A percentile compares a stretch with the other conserved stretches of the same genome.
phyloP scores from a whole-genome alignment of 2,797 vertebrate genomes.

The Tarsius wallacei region DNA sequence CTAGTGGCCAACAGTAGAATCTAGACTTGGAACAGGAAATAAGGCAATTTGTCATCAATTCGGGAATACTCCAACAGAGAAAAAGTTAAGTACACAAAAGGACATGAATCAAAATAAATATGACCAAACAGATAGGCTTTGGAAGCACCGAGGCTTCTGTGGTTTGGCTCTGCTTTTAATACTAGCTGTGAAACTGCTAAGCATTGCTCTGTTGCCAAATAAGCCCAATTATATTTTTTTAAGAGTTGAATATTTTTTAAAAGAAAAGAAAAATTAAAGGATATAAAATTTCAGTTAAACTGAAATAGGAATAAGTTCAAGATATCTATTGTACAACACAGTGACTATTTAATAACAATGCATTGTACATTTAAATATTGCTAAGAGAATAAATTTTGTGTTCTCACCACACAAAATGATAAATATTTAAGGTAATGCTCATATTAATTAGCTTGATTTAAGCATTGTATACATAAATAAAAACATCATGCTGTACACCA shows the following conservation, averaged over 20 bases:
- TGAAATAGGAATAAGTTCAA: background rate
- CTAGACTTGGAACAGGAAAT: background rate
- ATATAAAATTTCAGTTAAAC: background rate
- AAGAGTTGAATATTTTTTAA: background rate
- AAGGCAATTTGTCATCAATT: background rate
- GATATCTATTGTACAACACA: background rate
- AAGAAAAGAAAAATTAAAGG: background rate
- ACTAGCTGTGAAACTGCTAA: background rate
- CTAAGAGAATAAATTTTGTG: background rate
- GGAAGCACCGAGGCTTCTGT: background rate
- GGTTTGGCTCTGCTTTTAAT: background rate
- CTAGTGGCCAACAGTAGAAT: conserved; percentile 33
- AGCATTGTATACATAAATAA: background rate
- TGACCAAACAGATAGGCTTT: background rate
- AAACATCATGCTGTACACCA: background rate
- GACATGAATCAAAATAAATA: background rate
- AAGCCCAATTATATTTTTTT: background rate
- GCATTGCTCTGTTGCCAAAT: background rate
- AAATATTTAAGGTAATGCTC: background rate
- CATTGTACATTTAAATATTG: background rate
- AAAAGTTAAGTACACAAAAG: background rate
- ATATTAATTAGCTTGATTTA: background rate
- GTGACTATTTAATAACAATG: background rate
- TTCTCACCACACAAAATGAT: background rate
- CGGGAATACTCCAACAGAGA: background rate